Base-by-base conservation (phyloP, 1,140 invertebrate genomes). In the Formica exsecta region DNA sequence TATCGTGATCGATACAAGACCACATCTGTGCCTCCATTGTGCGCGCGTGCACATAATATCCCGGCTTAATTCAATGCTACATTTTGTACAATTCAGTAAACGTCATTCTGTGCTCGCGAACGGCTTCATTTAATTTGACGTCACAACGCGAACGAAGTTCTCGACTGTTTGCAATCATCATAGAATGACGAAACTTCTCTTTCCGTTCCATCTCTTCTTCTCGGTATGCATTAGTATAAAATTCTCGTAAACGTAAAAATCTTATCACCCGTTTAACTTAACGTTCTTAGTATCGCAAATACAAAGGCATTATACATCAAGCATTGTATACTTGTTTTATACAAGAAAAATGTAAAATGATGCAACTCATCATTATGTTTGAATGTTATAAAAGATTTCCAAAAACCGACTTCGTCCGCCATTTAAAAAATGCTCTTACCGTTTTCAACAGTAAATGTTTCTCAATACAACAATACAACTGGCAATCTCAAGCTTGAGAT, bases 61-160 rank as follows among this genome's bases (percentile, higher is more conserved):
- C 64, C 32, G 38, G 11, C 65, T 87, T 73, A 85, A 86, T 80
- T 79, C 13, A 62, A 73, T 13, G 25, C 74, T 83, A 88, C 22
- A 25, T 76, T 91, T 91, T 91, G 89, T 91, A 90, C 84, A 91
- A 90, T 88, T 88, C 87, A 88, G 70, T 84, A 88, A 88, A 88
- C 76, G 22, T 57, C 64, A 68, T 87, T 87, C 29, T 61, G 41
- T 41, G 13, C 32, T 79, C 22, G 16, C 22, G 7, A 70, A 80
- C 44, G 16, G 38, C 29, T 25, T 51, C 29, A 8, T 5, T 11
- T 61, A 65, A 65, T 66, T 29, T 38, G 29, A 64, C 2, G 41
- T 25, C 3, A 44, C 36, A 41, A 51, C 41, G 62, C 29, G 32
- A 66, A 38, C 36, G 11, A 66, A 66, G 16, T 29, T 44, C 62